phyloP scores from a whole-genome alignment of 2,113 vertebrate species.

The Vombatus ursinus region DNA sequence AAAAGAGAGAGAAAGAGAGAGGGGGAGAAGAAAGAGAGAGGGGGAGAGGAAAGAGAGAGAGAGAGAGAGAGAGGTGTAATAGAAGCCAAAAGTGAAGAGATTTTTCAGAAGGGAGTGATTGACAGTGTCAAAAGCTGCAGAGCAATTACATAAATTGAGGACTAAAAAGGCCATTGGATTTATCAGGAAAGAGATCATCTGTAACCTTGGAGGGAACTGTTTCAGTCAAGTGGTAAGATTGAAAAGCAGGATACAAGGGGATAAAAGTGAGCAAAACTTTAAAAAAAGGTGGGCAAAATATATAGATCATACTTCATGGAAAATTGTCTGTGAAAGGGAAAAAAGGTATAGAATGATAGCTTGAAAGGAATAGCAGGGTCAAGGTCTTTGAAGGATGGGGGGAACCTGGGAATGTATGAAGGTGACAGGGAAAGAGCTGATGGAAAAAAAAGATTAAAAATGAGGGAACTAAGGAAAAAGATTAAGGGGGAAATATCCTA shows the following conservation, averaged over 20 bases:
- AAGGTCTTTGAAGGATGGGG: background rate
- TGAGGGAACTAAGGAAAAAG: background rate
- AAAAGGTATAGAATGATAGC: background rate
- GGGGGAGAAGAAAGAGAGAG: too few relatives aligned
- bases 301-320: background rate
- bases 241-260: background rate
- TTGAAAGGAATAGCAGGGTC: background rate
- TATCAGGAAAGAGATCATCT: background rate
- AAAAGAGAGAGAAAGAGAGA: background rate
- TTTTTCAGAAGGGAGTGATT: background rate
- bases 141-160: background rate
- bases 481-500: background rate
- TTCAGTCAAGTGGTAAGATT: constrained; percentile 1
- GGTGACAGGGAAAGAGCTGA: background rate
- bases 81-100: background rate
- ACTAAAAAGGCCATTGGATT: background rate
- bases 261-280: background rate
- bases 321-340: background rate
- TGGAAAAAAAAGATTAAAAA: background rate
- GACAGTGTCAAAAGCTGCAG: background rate
- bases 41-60: background rate
- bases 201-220: background rate
- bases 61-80: background rate
- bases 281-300: background rate
- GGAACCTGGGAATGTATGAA: background rate